These are phyloP conservation scores for Oreotrochilus melanogaster DNA, from an alignment of 2,113 vertebrate species.

Conservation along the genomic window DNA sequence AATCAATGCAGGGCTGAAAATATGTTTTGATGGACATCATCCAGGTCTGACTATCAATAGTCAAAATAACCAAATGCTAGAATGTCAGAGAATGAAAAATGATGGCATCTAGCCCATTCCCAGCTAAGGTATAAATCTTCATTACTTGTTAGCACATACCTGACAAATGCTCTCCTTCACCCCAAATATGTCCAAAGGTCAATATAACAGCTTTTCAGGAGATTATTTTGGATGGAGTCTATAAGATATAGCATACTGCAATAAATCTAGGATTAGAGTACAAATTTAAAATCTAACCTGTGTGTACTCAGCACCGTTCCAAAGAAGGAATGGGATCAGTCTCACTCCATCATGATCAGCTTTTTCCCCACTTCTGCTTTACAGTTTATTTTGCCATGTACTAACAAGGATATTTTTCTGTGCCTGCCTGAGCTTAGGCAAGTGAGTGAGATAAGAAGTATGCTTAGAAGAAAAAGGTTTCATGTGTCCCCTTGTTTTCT, in stretches of 20 bases:
- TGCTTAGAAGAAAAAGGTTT: neutral
- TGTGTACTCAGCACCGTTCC: neutral
- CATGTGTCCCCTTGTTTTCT: neutral
- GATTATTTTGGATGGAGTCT: neutral
- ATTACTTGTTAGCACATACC: neutral
- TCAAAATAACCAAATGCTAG: neutral
- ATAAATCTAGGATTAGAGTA: neutral
- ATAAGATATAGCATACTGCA: neutral
- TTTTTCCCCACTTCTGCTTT: neutral
- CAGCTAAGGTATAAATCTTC: neutral
- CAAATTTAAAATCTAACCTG: neutral
- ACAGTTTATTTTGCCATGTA: neutral
- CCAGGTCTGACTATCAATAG: neutral
- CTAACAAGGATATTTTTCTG: neutral
- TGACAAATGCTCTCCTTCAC: neutral
- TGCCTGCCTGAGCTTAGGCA: neutral
- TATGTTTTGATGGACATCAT: neutral
- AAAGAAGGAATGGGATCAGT: neutral
- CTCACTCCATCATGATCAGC: neutral
- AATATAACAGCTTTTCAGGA: neutral
- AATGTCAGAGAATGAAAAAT: slow-evolving; percentile 6
- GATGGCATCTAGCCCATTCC: neutral
- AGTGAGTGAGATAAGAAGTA: neutral
- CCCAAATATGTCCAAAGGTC: neutral
- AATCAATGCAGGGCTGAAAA: neutral